phyloP scores from a whole-genome alignment of 2,113 vertebrate genomes.

The Mirza zaza region DNA sequence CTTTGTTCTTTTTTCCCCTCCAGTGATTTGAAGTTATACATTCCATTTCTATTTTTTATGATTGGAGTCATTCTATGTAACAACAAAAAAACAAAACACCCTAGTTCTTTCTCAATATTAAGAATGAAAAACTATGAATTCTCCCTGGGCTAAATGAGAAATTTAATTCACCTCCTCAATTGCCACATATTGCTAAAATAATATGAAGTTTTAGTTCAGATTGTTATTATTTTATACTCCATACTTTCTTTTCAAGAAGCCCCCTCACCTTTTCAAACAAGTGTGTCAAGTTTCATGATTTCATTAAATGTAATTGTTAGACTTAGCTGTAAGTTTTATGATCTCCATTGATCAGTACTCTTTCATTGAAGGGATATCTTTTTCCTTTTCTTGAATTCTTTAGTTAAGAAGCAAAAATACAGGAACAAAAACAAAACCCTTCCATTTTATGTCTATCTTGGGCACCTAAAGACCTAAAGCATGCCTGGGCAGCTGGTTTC shows the following conservation, averaged over 20 bases:
- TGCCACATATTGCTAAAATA: neutral
- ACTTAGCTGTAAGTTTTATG: neutral
- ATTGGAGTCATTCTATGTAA: neutral
- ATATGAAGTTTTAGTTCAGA: conserved; percentile 5
- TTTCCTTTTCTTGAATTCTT: neutral
- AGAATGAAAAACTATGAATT: neutral
- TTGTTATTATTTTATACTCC: neutral
- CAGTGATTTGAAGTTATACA: neutral
- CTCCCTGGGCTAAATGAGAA: neutral
- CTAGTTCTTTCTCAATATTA: neutral
- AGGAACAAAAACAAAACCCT: neutral
- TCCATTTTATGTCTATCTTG: neutral
- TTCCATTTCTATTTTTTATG: conserved; percentile 2
- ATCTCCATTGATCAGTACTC: neutral
- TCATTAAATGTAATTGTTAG: neutral
- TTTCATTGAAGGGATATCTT: neutral
- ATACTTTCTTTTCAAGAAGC: neutral
- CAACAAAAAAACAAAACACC: neutral
- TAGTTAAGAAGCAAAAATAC: neutral
- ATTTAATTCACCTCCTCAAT: neutral
- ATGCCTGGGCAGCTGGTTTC: neutral
- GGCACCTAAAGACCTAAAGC: too few relatives aligned
- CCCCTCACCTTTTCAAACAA: neutral
- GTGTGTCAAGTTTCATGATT: neutral
- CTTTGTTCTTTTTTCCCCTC: neutral